A percentile compares a stretch with the other conserved stretches of the same genome.
These are phyloP conservation scores for Panthera uncia DNA, from an alignment of 2,113 vertebrate species.

Conservation along the genomic window DNA sequence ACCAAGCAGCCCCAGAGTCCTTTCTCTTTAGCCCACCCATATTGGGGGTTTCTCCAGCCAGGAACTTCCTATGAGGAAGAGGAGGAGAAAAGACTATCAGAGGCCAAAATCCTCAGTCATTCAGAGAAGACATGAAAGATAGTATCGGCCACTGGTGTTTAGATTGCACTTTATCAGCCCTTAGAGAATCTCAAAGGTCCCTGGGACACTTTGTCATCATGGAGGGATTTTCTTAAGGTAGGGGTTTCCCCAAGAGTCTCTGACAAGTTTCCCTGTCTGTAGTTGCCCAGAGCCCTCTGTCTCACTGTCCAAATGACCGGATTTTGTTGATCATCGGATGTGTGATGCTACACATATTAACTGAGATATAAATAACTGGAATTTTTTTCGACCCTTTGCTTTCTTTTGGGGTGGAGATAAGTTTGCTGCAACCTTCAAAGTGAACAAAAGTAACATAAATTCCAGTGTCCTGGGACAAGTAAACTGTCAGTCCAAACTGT, in stretches of 20 bases:
- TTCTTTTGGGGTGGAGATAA: background rate
- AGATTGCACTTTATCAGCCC: slow-evolving; percentile 45
- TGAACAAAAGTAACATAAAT: background rate
- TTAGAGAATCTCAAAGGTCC: slow-evolving; percentile 47
- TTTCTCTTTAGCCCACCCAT: background rate
- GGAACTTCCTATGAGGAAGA: slow-evolving; percentile 50
- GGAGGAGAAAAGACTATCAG: background rate
- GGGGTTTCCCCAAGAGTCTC: slow-evolving; percentile 66
- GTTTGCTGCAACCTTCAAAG: background rate
- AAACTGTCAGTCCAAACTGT: background rate
- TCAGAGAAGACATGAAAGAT: slow-evolving; percentile 50
- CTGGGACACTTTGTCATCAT: slow-evolving; percentile 49
- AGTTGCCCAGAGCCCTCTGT: background rate
- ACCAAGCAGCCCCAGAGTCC: background rate
- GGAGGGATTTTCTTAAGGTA: slow-evolving; percentile 56
- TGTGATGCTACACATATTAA: background rate
- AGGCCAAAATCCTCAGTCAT: slow-evolving; percentile 57
- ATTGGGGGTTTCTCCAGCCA: slow-evolving; percentile 16
- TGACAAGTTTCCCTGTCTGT: slow-evolving; percentile 32
- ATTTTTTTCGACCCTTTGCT: background rate
- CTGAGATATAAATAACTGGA: background rate
- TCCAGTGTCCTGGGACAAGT: background rate
- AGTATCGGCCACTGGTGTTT: background rate
- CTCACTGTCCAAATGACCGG: background rate
- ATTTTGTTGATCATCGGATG: background rate